Conservation (phyloP, 2,113 vertebrate genomes). For the Amazona vittata region DNA sequence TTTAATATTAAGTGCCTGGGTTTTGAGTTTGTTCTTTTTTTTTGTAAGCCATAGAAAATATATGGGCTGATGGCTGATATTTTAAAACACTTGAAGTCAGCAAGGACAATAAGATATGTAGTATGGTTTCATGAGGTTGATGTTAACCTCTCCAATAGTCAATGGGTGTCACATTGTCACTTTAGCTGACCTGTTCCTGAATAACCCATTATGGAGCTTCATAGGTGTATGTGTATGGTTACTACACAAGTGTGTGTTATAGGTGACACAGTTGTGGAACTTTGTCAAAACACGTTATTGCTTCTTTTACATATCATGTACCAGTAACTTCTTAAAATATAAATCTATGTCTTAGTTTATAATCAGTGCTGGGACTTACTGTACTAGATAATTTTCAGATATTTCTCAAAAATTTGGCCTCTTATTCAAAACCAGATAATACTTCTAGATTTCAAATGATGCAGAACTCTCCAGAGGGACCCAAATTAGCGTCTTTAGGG, state of each 20-base stretch:
- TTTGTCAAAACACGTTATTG: neutral
- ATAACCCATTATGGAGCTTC: neutral
- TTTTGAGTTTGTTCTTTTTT: neutral
- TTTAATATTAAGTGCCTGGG: neutral
- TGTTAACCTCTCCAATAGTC: neutral
- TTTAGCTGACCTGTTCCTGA: neutral
- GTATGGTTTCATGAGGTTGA: neutral
- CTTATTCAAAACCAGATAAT: neutral
- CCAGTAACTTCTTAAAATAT: neutral
- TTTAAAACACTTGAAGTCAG: neutral
- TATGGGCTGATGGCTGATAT: neutral
- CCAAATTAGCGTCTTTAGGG: neutral
- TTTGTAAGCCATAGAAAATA: neutral
- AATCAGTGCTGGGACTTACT: neutral
- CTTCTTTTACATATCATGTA: neutral
- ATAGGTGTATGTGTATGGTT: neutral
- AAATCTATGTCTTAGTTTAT: neutral
- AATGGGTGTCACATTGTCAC: neutral
- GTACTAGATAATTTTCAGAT: neutral
- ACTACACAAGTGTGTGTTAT: neutral
- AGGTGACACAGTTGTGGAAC: neutral
- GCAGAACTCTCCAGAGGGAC: neutral
- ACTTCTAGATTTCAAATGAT: neutral
- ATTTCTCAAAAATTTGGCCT: neutral
- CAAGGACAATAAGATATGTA: neutral